These are phyloP conservation scores for Reticulitermes lucifugus DNA, from an alignment of 2,888 invertebrate genomes.

Conservation along the genomic window DNA sequence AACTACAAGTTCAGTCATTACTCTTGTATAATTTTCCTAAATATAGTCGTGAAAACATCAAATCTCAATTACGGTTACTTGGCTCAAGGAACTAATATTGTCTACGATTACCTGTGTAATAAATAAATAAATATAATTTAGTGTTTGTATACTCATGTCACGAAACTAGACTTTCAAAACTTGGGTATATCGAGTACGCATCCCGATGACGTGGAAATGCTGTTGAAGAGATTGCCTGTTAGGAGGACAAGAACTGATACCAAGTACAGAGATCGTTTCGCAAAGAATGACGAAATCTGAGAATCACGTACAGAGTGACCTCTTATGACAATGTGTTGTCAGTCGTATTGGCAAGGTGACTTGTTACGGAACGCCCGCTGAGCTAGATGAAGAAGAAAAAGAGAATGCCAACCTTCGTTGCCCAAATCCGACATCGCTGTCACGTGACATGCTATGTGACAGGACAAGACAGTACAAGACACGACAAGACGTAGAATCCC, in stretches of 20 bases:
- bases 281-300: conserved; percentile 14
- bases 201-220: too few species aligned
- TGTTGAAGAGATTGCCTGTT: background rate
- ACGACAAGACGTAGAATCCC: conserved; percentile 1
- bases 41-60: too few species aligned
- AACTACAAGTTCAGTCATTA: too few species aligned
- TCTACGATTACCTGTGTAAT: too few species aligned
- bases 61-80: too few species aligned
- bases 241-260: background rate
- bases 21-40: too few species aligned
- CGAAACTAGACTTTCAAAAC: too few species aligned
- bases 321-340: conserved; percentile 37
- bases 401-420: conserved; percentile 9
- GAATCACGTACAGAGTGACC: conserved; percentile 29
- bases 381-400: conserved; percentile 6
- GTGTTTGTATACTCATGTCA: too few species aligned
- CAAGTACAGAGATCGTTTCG: background rate
- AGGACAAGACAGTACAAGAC: conserved; percentile 33
- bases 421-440: conserved; percentile 28
- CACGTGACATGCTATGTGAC: conserved; percentile 27
- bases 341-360: conserved; percentile 16
- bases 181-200: too few species aligned
- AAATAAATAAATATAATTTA: too few species aligned
- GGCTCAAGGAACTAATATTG: too few species aligned
- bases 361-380: conserved; percentile 37